Percentiles rank a stretch among this genome's conserved stretches.
Evolutionary conservation across 2,888 invertebrate genomes (phyloP).

Genomic region (Eulithis prunata): DNA sequence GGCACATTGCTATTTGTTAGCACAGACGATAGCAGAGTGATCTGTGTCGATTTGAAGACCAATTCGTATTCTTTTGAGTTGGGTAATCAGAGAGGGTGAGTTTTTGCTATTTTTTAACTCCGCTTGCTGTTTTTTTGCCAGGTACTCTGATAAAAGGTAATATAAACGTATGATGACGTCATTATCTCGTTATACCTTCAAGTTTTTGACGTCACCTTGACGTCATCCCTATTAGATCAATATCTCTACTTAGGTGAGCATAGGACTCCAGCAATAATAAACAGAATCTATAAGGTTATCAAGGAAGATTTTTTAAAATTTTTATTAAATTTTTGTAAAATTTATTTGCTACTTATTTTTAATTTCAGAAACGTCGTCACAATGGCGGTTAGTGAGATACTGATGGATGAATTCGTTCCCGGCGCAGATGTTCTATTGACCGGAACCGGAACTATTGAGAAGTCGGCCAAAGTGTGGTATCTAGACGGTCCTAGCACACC

Average conservation of each 20-base stretch:
- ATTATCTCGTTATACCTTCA: too few species aligned
- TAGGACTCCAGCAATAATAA: too few species aligned
- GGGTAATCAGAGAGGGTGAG: constrained; percentile 78
- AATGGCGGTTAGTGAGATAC: constrained; percentile 71
- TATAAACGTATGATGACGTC: too few species aligned
- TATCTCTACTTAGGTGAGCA: too few species aligned
- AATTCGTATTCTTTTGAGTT: constrained; percentile 66
- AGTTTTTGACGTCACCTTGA: too few species aligned
- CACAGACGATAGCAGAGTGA: constrained; percentile 72
- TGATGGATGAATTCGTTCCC: constrained; percentile 69
- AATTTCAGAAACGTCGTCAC: constrained; percentile 67
- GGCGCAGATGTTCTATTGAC: constrained; percentile 73
- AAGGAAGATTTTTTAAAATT: too few species aligned
- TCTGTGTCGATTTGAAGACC: constrained; percentile 73
- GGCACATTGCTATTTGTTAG: constrained; percentile 73
- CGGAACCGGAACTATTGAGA: constrained; percentile 69
- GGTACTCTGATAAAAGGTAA: too few species aligned
- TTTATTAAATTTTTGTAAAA: too few species aligned
- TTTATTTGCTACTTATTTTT: neutral
- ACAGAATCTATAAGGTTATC: too few species aligned
- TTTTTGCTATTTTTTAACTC: constrained; percentile 17
- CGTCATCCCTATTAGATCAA: too few species aligned
- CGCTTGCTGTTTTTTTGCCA: neutral
- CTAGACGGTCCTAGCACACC: constrained; percentile 70
- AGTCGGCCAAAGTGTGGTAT: constrained; percentile 76